Evolutionary conservation across 2,888 invertebrate species (phyloP).

Genomic region (Pristionchus entomophagus): DNA sequence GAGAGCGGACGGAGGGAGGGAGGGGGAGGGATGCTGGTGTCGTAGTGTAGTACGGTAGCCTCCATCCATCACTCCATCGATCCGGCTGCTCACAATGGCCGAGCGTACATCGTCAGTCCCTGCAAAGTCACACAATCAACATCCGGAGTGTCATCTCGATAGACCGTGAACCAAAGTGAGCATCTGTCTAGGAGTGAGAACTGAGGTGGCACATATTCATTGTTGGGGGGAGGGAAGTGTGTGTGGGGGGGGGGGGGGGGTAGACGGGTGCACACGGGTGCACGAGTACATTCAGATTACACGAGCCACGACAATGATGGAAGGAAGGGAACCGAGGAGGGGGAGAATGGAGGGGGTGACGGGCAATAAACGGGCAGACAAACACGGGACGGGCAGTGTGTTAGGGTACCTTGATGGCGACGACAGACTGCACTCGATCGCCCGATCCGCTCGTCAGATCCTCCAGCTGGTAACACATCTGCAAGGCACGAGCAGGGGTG

Average conservation of each 20-base stretch:
- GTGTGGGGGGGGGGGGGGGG: too few relatives aligned
- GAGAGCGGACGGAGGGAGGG: too few relatives aligned
- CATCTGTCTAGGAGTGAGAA: too few relatives aligned
- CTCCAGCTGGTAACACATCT: conserved; percentile 33
- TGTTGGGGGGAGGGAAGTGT: background rate
- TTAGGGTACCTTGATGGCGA: conserved; percentile 17
- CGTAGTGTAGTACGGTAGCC: too few relatives aligned
- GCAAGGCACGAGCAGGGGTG: background rate
- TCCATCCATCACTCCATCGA: too few relatives aligned
- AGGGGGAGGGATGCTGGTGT: too few relatives aligned
- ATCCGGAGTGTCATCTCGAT: background rate
- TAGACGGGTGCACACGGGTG: too few relatives aligned
- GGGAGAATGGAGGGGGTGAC: too few relatives aligned
- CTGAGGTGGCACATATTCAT: background rate
- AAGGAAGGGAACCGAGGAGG: too few relatives aligned
- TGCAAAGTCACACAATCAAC: background rate
- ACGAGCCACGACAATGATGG: too few relatives aligned
- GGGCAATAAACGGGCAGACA: background rate
- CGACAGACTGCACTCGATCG: background rate
- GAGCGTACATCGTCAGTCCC: conserved; percentile 38
- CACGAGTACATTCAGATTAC: too few relatives aligned
- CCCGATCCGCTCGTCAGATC: background rate
- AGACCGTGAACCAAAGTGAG: background rate
- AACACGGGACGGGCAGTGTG: background rate
- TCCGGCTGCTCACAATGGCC: background rate